These are phyloP conservation scores for Tolmerus cingulatus DNA, from an alignment of 2,888 invertebrate species.

Conservation along the genomic window DNA sequence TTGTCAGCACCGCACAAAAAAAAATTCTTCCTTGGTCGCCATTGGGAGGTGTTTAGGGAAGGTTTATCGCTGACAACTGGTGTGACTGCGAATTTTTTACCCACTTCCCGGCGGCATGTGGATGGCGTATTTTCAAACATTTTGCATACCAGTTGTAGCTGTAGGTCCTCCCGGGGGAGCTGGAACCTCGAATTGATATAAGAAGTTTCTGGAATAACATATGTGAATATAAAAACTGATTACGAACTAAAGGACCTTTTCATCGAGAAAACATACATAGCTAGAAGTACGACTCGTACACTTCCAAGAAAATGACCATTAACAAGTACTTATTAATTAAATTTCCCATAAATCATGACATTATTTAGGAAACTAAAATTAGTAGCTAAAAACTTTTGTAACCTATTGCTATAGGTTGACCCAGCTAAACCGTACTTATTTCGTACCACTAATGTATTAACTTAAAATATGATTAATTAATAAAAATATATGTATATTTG, in stretches of 20 bases:
- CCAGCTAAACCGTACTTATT: no score
- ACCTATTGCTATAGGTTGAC: no score
- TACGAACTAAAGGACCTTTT: background rate
- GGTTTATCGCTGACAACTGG: background rate
- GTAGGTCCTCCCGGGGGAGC: background rate
- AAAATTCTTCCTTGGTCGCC: background rate
- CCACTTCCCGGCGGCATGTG: background rate
- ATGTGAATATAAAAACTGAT: background rate
- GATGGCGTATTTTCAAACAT: background rate
- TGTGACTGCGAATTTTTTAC: background rate
- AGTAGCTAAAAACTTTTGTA: no score
- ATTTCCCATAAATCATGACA: no score
- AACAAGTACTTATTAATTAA: no score
- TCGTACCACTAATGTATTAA: no score
- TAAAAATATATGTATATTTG: no score
- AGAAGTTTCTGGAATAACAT: background rate
- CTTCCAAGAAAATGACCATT: background rate
- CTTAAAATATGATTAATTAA: no score
- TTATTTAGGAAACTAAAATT: no score
- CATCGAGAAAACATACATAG: background rate
- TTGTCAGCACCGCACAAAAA: background rate
- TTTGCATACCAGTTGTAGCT: background rate
- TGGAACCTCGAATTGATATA: background rate
- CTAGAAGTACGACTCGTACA: background rate
- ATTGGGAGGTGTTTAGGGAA: background rate